Evolutionary conservation across 2,113 vertebrate genomes (phyloP), one percentile per base, ranked within the genome.

Genomic region (Pangasianodon hypophthalmus): DNA sequence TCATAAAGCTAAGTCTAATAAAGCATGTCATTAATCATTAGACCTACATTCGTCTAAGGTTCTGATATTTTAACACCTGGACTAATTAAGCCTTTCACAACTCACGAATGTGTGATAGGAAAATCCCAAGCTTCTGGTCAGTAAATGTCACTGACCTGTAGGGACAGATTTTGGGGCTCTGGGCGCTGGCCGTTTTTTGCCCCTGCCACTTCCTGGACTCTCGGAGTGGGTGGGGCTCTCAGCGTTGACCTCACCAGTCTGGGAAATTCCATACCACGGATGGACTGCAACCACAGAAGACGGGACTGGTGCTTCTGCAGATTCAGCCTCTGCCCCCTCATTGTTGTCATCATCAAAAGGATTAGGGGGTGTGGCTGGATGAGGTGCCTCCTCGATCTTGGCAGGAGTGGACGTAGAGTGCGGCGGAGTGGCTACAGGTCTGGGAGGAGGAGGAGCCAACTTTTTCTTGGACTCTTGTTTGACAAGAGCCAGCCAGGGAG

Each of bases 401-500:
- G 93, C 92, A 91, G 94, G 95, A 90, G 93, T 87, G 93, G 91
- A 75, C 93, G 91, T 93, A 77, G 91, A 71, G 37, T 92, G 92
- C 84, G 93, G 92, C 67, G 94, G 92, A 32, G 92, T 93, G 60
- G 94, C 85, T 77, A 92, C 18, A 18, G 80, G 3, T 16, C 52
- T 91, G 85, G 94, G 95, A 67, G 96, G 97, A 50, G 94, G 96
- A 4, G 98, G 98, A 90, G 98, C 97, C 58, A 96, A 97, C 95
- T 97, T 99, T 96, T 97, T 99, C 95, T 96, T 98, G 88, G 96
- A 13, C 91, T 99, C 97, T 85, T 96, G 95, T 87, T 98, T 97
- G 86, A 99, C 98, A 92, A 99, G 95, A 1, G 96, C 94, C 90
- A 99, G 97, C 98, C 98, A 99, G 0, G 98, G 98, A 3, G 98